Evolutionary conservation across 2,888 invertebrate genomes (phyloP).

Genomic region (Liodrosophila aerea): DNA sequence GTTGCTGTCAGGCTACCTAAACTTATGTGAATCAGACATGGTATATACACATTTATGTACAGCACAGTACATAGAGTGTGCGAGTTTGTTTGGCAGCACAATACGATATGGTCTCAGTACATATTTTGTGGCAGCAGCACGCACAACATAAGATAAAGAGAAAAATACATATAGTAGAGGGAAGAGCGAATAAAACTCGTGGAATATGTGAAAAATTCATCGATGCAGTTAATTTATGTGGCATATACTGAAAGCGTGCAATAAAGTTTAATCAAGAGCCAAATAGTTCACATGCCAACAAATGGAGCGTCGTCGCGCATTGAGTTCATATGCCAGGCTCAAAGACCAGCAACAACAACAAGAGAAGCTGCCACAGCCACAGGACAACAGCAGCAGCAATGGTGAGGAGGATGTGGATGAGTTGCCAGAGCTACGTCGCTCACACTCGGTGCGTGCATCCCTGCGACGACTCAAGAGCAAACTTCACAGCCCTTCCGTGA

Average conservation of each 20-base stretch:
- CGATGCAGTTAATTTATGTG: too few species aligned
- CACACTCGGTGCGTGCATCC: slow-evolving; percentile 88
- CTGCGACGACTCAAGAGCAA: slow-evolving; percentile 87
- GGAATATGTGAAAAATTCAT: too few species aligned
- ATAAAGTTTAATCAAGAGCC: slow-evolving; percentile 9
- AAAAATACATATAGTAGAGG: slow-evolving; percentile 1
- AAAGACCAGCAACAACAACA: slow-evolving; percentile 44
- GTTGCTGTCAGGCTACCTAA: slow-evolving; percentile 7
- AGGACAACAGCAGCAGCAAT: slow-evolving; percentile 17
- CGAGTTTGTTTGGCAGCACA: slow-evolving; percentile 35
- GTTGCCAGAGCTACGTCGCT: slow-evolving; percentile 83
- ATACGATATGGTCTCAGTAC: slow-evolving; percentile 47
- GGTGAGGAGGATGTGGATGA: slow-evolving; percentile 31
- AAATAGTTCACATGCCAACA: too few species aligned
- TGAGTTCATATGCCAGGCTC: slow-evolving; percentile 70
- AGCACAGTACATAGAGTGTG: slow-evolving; percentile 13
- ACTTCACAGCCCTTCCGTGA: slow-evolving; percentile 71
- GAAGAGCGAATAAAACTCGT: too few species aligned
- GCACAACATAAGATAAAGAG: slow-evolving; percentile 46
- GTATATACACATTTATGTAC: slow-evolving; percentile 21
- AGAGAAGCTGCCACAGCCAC: slow-evolving; percentile 19
- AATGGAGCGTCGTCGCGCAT: slow-evolving; percentile 77
- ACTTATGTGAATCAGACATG: neutral
- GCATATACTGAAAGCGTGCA: too few species aligned
- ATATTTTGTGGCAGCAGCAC: slow-evolving; percentile 48